phyloP scores from a whole-genome alignment of 2,888 invertebrate genomes.

The Lacanobia oleracea region DNA sequence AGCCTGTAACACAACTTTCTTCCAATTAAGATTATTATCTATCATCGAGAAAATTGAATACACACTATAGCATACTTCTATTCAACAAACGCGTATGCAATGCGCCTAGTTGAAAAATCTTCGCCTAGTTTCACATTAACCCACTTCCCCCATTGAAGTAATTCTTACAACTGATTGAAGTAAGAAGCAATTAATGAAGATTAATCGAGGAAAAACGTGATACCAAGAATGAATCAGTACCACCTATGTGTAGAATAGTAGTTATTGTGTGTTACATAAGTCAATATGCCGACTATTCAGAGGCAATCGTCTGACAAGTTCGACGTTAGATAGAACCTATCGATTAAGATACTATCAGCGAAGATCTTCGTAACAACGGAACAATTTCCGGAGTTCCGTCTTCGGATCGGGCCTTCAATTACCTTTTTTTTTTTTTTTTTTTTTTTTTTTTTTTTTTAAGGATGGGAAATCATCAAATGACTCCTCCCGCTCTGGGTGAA shows the following conservation, averaged over 20 bases:
- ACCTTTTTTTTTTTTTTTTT: too few species aligned
- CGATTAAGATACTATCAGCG: slow-evolving; percentile 30
- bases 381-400: slow-evolving; percentile 25
- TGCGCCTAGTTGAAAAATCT: background rate
- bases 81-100: background rate
- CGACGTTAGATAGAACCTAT: slow-evolving; percentile 15
- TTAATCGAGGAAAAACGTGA: slow-evolving; percentile 20
- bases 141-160: slow-evolving; percentile 24
- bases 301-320: background rate
- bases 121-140: slow-evolving; percentile 26
- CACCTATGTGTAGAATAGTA: background rate
- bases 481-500: too few species aligned
- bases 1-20: too few species aligned
- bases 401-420: slow-evolving; percentile 11
- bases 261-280: slow-evolving; percentile 30
- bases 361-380: slow-evolving; percentile 17
- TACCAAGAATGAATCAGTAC: slow-evolving; percentile 25
- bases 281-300: background rate
- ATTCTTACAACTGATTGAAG: slow-evolving; percentile 16
- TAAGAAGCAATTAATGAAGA: slow-evolving; percentile 14
- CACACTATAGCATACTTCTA: too few species aligned
- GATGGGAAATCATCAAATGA: too few species aligned
- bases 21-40: too few species aligned
- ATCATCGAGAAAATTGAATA: background rate
- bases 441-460: too few species aligned